A percentile compares a stretch with the other conserved stretches of the same genome.
Evolutionary conservation across 2,888 invertebrate genomes (phyloP).

Genomic region (Orthosia cruda): DNA sequence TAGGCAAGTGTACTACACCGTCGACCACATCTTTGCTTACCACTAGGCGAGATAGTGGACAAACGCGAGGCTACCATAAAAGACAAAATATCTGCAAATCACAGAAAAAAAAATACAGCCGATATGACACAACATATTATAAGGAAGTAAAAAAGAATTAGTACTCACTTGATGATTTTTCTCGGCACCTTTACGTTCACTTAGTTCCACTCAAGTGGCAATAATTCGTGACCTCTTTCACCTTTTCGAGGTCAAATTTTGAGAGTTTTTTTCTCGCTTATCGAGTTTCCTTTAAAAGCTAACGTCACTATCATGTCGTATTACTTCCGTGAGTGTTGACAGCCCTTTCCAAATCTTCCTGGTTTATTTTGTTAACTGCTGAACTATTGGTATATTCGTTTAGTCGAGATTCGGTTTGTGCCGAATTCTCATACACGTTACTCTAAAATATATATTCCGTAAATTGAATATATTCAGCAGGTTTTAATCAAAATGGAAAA

Average conservation of each 20-base stretch:
- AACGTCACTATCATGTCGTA: conserved; percentile 46
- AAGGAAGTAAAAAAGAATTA: neutral
- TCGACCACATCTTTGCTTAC: too few species aligned
- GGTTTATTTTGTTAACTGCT: conserved; percentile 20
- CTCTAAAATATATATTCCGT: too few species aligned
- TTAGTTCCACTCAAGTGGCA: conserved; percentile 20
- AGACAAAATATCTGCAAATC: too few species aligned
- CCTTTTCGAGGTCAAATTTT: conserved; percentile 22
- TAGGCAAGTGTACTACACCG: too few species aligned
- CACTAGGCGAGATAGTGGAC: too few species aligned
- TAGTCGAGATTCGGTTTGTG: neutral
- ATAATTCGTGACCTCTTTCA: conserved; percentile 17
- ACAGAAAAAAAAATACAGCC: too few species aligned
- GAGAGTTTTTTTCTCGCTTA: conserved; percentile 27
- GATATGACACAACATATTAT: too few species aligned
- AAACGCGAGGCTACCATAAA: too few species aligned
- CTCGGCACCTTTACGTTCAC: conserved; percentile 18
- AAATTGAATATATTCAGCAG: too few species aligned
- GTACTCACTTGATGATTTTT: neutral
- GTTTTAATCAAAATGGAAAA: too few species aligned
- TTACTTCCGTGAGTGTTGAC: conserved; percentile 23
- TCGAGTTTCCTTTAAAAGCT: conserved; percentile 50
- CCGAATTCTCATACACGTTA: neutral
- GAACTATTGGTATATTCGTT: neutral
- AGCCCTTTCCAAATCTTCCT: conserved; percentile 13